Conservation (phyloP, 2,888 invertebrate genomes). For the Stenichneumon culpator region DNA sequence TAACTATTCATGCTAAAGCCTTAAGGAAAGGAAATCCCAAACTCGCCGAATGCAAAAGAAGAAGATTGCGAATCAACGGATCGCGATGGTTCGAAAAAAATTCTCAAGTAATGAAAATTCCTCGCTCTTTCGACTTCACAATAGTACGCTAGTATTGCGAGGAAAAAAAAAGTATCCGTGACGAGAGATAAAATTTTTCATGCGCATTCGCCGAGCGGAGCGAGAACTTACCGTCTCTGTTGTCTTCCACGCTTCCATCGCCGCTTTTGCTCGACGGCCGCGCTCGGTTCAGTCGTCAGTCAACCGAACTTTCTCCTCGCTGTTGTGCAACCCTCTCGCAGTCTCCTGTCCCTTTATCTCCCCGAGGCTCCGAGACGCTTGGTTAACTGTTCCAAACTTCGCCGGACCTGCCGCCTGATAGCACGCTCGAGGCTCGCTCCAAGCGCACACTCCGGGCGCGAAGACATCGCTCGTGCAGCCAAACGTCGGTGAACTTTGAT, state of each 20-base stretch:
- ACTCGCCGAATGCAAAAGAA: background rate
- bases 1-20: background rate
- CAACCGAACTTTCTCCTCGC: slow-evolving; percentile 10
- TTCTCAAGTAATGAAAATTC: background rate
- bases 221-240: background rate
- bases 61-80: background rate
- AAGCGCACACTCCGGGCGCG: background rate
- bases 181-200: background rate
- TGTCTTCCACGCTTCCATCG: background rate
- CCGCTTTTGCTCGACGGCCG: background rate
- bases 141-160: background rate
- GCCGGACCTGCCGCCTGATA: background rate
- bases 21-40: background rate
- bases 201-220: background rate
- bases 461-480: background rate
- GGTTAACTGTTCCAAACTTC: slow-evolving; percentile 3
- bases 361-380: background rate
- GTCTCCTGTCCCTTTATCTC: background rate
- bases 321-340: background rate
- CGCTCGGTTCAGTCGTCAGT: slow-evolving; percentile 2
- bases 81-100: background rate
- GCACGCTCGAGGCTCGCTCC: background rate
- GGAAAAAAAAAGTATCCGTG: background rate
- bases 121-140: background rate
- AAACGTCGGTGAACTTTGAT: background rate